A percentile compares a stretch with the other conserved stretches of the same genome.
These are phyloP conservation scores for Crocodylus rhombifer DNA, from an alignment of 2,797 vertebrate species.

Conservation along the genomic window DNA sequence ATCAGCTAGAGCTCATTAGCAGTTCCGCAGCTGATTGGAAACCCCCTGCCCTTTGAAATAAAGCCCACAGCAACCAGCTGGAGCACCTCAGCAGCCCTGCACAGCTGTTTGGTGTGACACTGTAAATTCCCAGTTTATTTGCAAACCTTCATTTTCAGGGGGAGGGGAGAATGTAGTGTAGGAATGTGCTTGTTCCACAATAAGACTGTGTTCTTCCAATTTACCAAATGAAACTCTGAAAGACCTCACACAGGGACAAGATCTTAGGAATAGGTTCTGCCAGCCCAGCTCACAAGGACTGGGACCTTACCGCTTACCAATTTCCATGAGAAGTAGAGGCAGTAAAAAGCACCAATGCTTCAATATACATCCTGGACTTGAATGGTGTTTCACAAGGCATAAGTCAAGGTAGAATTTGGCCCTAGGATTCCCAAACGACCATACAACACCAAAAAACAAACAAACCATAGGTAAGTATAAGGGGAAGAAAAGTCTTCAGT, in stretches of 20 bases:
- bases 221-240: neutral
- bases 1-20: no score
- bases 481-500: neutral
- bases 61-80: no score
- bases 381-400: neutral
- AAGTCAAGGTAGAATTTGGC: neutral
- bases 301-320: neutral
- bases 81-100: no score
- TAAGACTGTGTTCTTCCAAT: neutral
- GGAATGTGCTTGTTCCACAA: neutral
- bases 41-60: no score
- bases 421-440: neutral
- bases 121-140: no score
- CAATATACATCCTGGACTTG: neutral
- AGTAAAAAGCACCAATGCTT: neutral
- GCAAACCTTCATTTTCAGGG: no score
- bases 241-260: neutral
- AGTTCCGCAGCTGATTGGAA: no score
- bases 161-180: no score
- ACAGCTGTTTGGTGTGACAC: no score
- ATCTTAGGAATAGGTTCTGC: neutral
- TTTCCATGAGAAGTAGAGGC: neutral
- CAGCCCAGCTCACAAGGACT: neutral
- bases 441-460: neutral
- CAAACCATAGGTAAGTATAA: neutral